Percentiles rank a stretch among this genome's conserved stretches.
Conservation (phyloP, 92 coral and sea anemone genomes). For the Diadumene lineata region DNA sequence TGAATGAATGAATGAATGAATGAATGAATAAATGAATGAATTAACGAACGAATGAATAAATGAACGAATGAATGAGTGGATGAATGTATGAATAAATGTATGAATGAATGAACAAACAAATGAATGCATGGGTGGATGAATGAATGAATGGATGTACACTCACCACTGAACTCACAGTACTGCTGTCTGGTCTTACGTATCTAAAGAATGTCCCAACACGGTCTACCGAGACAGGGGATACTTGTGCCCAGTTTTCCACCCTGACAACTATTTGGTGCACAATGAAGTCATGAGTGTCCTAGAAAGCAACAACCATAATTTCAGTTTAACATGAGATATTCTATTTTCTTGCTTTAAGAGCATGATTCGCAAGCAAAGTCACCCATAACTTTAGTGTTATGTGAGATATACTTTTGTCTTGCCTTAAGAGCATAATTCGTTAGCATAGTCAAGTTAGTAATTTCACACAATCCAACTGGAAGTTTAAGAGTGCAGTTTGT, state of each 20-base stretch:
- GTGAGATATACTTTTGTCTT: no score
- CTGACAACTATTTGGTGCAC: slow-evolving; percentile 92
- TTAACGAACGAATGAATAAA: not conserved
- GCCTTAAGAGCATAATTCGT: no score
- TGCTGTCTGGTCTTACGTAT: slow-evolving; percentile 72
- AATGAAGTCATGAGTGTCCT: slow-evolving; percentile 97
- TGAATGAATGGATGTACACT: not conserved
- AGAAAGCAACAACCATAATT: not conserved
- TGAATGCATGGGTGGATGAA: not conserved
- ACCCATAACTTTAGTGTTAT: no score
- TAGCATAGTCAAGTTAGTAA: no score
- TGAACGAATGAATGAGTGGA: not conserved
- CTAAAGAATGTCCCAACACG: slow-evolving; percentile 96
- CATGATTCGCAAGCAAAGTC: no score
- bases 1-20: not conserved
- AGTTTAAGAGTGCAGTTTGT: no score
- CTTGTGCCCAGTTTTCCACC: slow-evolving; percentile 93
- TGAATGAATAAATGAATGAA: not conserved
- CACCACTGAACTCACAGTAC: slow-evolving; percentile 63
- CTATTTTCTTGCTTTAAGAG: no score
- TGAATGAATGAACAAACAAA: not conserved
- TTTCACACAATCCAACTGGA: no score
- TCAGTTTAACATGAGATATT: no score
- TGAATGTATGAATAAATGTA: not conserved
- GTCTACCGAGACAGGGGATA: slow-evolving; percentile 98